These are phyloP conservation scores for Macrotrachela quadricornifera DNA, from an alignment of 1,140 invertebrate genomes.

Conservation along the genomic window DNA sequence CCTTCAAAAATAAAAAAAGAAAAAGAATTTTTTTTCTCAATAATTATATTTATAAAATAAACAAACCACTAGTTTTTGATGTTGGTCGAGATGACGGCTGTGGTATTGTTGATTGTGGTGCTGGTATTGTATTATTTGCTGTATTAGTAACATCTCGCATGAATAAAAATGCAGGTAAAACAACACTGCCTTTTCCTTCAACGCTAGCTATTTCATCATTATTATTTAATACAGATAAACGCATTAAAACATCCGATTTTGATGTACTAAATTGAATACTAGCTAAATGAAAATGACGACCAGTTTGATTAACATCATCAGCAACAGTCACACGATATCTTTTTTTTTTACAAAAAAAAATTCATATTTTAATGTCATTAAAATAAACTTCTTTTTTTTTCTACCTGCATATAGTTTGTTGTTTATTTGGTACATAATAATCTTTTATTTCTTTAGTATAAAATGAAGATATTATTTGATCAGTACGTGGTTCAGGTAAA, in stretches of 20 bases:
- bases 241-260: slow-evolving; percentile 26
- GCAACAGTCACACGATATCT: slow-evolving; percentile 24
- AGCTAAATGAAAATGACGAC: slow-evolving; percentile 13
- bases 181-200: slow-evolving; percentile 24
- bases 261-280: slow-evolving; percentile 26
- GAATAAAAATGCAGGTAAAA: slow-evolving; percentile 25
- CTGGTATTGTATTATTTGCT: background rate
- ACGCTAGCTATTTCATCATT: slow-evolving; percentile 21
- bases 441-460: slow-evolving; percentile 21
- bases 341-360: background rate
- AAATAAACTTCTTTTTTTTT: background rate
- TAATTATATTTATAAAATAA: too few species aligned
- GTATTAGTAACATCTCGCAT: slow-evolving; percentile 14
- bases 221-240: slow-evolving; percentile 22
- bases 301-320: slow-evolving; percentile 14
- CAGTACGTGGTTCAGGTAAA: slow-evolving; percentile 16
- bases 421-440: slow-evolving; percentile 26
- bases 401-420: slow-evolving; percentile 25
- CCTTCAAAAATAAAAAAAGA: too few species aligned
- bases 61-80: too few species aligned
- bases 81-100: too few species aligned
- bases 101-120: too few species aligned
- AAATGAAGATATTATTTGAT: slow-evolving; percentile 18
- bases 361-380: background rate
- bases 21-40: too few species aligned